Evolutionary conservation across 2,888 invertebrate genomes (phyloP).

Genomic region (Melinopterus prodromus): DNA sequence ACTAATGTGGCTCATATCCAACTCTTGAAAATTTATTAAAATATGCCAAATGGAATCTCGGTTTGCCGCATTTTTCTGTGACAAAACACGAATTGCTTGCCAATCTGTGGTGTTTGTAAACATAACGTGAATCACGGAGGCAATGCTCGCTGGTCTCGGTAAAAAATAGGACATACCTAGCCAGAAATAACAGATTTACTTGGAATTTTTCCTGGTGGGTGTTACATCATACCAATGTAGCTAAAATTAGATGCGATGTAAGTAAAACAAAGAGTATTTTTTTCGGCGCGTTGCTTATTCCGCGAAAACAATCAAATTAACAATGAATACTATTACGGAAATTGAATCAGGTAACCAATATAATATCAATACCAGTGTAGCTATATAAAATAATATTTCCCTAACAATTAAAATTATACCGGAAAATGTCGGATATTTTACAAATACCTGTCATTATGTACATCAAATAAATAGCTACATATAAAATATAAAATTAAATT

Average conservation of each 20-base stretch:
- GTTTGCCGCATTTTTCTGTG: background rate
- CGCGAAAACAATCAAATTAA: background rate
- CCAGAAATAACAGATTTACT: background rate
- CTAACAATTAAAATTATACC: background rate
- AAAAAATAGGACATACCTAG: background rate
- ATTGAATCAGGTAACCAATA: background rate
- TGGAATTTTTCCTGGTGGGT: background rate
- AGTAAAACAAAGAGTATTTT: background rate
- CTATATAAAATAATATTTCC: background rate
- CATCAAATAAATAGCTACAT: background rate
- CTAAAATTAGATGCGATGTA: background rate
- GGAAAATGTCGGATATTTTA: background rate
- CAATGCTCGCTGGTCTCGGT: background rate
- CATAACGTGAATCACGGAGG: background rate
- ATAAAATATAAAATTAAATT: background rate
- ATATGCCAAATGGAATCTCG: background rate
- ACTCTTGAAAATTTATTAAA: background rate
- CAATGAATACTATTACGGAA: background rate
- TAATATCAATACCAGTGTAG: background rate
- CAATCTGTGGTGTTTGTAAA: background rate
- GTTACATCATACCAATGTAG: background rate
- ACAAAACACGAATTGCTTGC: background rate
- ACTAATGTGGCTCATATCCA: background rate
- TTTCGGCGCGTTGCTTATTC: background rate
- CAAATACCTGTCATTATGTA: background rate